phyloP scores from a whole-genome alignment of 2,797 vertebrate genomes.

The Phaenicophaeus curvirostris region DNA sequence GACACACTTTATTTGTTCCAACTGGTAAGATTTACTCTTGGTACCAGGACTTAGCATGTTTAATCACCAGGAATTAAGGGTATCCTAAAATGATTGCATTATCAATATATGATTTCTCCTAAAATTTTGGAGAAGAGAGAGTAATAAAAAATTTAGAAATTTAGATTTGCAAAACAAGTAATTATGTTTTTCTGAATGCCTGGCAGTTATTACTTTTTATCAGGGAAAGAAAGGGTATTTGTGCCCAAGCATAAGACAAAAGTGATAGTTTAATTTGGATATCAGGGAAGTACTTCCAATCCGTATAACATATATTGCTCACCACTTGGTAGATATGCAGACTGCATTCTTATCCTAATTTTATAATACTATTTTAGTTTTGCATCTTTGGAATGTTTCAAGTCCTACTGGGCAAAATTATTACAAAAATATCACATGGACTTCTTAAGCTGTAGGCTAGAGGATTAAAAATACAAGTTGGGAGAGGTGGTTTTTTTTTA shows the following conservation, averaged over 20 bases:
- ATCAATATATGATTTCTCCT: background rate
- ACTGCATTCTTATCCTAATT: background rate
- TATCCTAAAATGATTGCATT: background rate
- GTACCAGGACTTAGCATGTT: background rate
- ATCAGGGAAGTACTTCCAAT: background rate
- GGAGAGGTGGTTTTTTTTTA: background rate
- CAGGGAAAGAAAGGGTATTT: background rate
- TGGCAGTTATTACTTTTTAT: background rate
- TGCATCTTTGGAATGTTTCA: background rate
- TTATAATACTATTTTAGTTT: background rate
- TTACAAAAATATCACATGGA: background rate
- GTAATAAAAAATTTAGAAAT: background rate
- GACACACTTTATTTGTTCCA: conserved; percentile 96
- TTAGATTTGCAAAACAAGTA: background rate
- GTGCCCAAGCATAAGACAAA: background rate
- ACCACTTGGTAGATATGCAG: background rate
- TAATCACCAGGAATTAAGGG: background rate
- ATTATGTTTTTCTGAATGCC: background rate
- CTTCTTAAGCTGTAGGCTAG: background rate
- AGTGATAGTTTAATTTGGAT: background rate
- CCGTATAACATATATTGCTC: background rate
- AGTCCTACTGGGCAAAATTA: background rate
- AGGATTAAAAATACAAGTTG: background rate
- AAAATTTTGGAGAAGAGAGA: background rate
- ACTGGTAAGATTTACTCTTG: conserved; percentile 85